These are phyloP conservation scores for Sebastes oblongus DNA, from an alignment of 2,797 vertebrate species.

Conservation along the genomic window DNA sequence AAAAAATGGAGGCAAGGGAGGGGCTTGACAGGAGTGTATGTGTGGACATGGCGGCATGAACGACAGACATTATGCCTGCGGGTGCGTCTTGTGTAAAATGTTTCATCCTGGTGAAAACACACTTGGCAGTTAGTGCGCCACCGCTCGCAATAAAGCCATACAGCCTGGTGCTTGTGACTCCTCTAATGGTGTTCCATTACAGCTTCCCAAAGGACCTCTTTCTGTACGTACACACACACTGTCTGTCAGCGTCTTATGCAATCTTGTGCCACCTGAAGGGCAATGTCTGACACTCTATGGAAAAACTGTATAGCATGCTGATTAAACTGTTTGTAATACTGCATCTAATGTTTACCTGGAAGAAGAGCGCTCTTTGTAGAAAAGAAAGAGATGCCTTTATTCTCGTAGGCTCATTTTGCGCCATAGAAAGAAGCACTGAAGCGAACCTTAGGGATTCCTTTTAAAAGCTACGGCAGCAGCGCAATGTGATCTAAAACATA, in stretches of 20 bases:
- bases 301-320: slow-evolving; percentile 8
- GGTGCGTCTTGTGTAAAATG: slow-evolving; percentile 71
- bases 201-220: slow-evolving; percentile 53
- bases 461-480: slow-evolving; percentile 47
- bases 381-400: slow-evolving; percentile 22
- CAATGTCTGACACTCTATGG: slow-evolving; percentile 16
- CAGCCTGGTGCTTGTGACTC: slow-evolving; percentile 64
- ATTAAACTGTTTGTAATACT: slow-evolving; percentile 30
- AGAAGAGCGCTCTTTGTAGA: slow-evolving; percentile 11
- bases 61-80: slow-evolving; percentile 62
- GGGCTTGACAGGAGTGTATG: slow-evolving; percentile 60
- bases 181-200: slow-evolving; percentile 71
- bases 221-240: slow-evolving; percentile 20
- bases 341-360: slow-evolving; percentile 38
- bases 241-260: slow-evolving; percentile 33
- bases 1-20: slow-evolving; percentile 75
- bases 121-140: slow-evolving; percentile 65
- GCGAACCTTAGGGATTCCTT: slow-evolving; percentile 48
- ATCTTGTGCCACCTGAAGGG: slow-evolving; percentile 49
- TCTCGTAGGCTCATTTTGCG: slow-evolving; percentile 46
- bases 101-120: slow-evolving; percentile 68
- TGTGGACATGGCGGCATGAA: slow-evolving; percentile 37
- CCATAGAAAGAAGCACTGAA: slow-evolving; percentile 47
- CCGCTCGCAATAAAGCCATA: slow-evolving; percentile 52
- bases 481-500: slow-evolving; percentile 62